Evolutionary conservation across 1,140 invertebrate genomes (phyloP).

Genomic region (Venturia canescens): DNA sequence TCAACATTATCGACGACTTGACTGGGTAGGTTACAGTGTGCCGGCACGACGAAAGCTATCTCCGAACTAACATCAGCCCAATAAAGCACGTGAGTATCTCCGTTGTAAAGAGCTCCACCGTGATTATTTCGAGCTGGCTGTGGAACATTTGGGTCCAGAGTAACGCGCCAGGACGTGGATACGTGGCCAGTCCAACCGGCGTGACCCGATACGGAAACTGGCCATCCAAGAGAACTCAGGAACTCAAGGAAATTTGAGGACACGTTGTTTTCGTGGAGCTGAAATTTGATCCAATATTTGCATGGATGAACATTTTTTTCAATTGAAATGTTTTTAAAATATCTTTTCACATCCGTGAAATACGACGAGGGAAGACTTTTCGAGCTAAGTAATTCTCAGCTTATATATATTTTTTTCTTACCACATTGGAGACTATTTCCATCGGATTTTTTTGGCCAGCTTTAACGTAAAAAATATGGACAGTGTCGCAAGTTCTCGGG

Average conservation of each 20-base stretch:
- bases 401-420: constrained; percentile 74
- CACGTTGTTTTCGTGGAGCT: constrained; percentile 76
- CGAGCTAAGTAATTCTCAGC: too few species aligned
- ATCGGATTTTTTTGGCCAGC: constrained; percentile 86
- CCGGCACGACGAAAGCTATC: constrained; percentile 96
- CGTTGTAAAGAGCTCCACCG: constrained; percentile 84
- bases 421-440: constrained; percentile 91
- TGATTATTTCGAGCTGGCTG: constrained; percentile 74
- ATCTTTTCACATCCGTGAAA: too few species aligned
- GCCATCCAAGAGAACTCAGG: constrained; percentile 89
- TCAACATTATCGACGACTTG: constrained; percentile 63
- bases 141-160: constrained; percentile 60
- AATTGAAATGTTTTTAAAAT: too few species aligned
- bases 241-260: constrained; percentile 88
- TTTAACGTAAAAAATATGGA: constrained; percentile 96
- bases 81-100: constrained; percentile 87
- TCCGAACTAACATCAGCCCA: constrained; percentile 98
- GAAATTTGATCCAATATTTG: constrained; percentile 34
- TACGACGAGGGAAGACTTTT: too few species aligned
- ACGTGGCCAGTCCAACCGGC: constrained; percentile 94
- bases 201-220: constrained; percentile 89
- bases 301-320: constrained; percentile 31
- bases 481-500: constrained; percentile 92
- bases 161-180: constrained; percentile 86
- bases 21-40: constrained; percentile 76